Conservation (phyloP, 2,888 invertebrate species). For the Coleophora flavipennella region DNA sequence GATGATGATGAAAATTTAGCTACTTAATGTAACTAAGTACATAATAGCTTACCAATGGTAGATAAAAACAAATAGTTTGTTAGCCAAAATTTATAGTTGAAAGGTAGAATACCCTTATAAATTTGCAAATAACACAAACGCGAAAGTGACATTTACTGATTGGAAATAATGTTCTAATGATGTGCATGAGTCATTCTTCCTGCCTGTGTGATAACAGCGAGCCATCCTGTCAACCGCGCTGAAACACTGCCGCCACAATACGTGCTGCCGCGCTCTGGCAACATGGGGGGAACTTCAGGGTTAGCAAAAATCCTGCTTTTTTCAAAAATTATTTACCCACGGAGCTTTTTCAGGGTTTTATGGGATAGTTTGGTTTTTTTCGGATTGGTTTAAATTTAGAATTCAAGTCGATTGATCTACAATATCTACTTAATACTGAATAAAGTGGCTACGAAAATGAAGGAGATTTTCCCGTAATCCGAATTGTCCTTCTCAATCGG, state of each 20-base stretch:
- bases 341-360: no score
- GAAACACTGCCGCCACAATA: slow-evolving; percentile 40
- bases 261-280: neutral
- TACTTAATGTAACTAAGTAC: neutral
- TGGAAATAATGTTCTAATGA: slow-evolving; percentile 48
- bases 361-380: no score
- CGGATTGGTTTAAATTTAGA: no score
- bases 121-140: slow-evolving; percentile 14
- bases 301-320: slow-evolving; percentile 35
- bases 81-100: neutral
- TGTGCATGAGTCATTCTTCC: slow-evolving; percentile 62
- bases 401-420: no score
- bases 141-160: slow-evolving; percentile 45
- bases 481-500: no score
- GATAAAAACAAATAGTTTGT: no score
- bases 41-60: no score
- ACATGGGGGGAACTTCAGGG: slow-evolving; percentile 29
- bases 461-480: no score
- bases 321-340: no score
- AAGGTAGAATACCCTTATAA: neutral
- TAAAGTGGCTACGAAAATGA: no score
- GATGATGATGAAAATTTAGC: no score
- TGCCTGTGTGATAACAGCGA: slow-evolving; percentile 58
- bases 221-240: slow-evolving; percentile 65
- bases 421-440: no score